These are phyloP conservation scores for sheep (Ovis aries) DNA, from an alignment of 2,113 vertebrate species.

Conservation along the genomic window DNA sequence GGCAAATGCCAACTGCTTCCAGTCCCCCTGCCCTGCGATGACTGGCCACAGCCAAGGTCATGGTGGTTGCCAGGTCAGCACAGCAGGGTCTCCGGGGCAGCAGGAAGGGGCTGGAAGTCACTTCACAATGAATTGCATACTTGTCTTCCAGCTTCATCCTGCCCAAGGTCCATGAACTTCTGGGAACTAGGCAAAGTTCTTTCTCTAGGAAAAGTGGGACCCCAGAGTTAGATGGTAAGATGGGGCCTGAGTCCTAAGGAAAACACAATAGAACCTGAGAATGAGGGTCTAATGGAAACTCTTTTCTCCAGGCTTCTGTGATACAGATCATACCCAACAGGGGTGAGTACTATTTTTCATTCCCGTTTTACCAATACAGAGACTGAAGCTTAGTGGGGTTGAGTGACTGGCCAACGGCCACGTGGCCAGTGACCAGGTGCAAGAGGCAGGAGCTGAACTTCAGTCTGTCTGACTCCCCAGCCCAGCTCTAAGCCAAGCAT, in stretches of 20 bases:
- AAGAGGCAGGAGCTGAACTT: too few species aligned
- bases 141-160: neutral
- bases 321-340: neutral
- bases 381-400: neutral
- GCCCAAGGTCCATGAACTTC: neutral
- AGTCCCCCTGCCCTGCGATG: rapidly evolving
- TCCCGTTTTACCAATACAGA: neutral
- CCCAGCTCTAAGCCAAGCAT: neutral
- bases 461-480: neutral
- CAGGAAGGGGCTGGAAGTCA: neutral
- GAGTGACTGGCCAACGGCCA: neutral
- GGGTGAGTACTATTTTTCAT: neutral
- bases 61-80: neutral
- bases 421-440: neutral
- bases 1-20: neutral
- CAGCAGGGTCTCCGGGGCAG: neutral
- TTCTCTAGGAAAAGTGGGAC: neutral
- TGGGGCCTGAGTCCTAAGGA: neutral
- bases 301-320: neutral
- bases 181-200: neutral
- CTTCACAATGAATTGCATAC: neutral
- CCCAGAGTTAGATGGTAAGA: neutral
- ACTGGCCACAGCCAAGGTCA: neutral
- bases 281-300: neutral
- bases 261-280: neutral